Percentiles rank a stretch among this genome's conserved stretches.
Evolutionary conservation across 2,888 invertebrate genomes (phyloP).

Genomic region (Linhomoeus sp.): DNA sequence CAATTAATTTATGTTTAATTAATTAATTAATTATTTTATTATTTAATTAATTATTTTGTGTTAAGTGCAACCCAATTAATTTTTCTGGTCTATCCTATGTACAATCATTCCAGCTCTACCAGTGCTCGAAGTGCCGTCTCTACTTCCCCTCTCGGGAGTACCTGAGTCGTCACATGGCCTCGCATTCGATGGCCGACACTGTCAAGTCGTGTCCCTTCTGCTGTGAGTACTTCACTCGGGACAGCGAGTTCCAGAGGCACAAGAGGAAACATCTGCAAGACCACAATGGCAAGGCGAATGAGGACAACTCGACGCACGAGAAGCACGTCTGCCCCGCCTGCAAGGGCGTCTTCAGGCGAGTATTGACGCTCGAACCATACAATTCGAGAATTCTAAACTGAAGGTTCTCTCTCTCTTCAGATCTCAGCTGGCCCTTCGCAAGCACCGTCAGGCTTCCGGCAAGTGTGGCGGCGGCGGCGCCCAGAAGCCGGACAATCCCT

Average conservation of each 20-base stretch:
- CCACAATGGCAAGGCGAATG: no score
- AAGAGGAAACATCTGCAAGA: neutral
- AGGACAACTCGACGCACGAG: no score
- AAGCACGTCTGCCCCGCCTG: slow-evolving; percentile 2
- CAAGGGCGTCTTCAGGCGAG: slow-evolving; percentile 1
- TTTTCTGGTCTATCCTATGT: no score
- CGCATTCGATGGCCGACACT: slow-evolving; percentile 11
- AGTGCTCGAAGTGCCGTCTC: slow-evolving; percentile 20
- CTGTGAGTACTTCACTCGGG: slow-evolving; percentile 1
- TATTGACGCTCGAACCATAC: neutral
- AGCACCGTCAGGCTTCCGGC: neutral
- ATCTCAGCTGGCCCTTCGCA: neutral
- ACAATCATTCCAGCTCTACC: slow-evolving; percentile 19
- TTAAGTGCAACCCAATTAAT: no score
- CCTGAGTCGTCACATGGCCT: slow-evolving; percentile 19
- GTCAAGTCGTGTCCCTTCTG: neutral
- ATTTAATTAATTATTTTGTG: no score
- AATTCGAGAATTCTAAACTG: no score
- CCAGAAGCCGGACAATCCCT: neutral
- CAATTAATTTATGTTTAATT: no score
- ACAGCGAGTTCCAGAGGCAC: neutral
- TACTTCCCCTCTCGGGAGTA: slow-evolving; percentile 20
- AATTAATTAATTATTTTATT: no score
- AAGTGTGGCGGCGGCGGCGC: neutral
- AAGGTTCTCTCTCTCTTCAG: no score